Base-by-base conservation (phyloP, 1,140 invertebrate species). In the Triops longicaudatus region DNA sequence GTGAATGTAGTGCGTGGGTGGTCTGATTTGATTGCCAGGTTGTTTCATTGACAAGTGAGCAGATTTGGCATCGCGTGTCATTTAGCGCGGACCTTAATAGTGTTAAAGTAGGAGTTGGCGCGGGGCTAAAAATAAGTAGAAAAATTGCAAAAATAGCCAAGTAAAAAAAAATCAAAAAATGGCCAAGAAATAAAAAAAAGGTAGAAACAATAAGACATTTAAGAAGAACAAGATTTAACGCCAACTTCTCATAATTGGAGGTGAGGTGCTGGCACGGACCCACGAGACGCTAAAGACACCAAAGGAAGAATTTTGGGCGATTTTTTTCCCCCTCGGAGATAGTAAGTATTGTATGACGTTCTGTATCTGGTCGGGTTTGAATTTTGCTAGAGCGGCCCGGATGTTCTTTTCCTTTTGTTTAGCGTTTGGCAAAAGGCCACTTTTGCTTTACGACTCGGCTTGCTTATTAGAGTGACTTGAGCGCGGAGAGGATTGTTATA, bases 31-130 rank as follows among this genome's bases (percentile, higher is more conserved):
- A 63, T 63, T 63, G 50, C 14, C 17, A 63, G 22, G 50, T 6
- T 22, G 14, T 17, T 63, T 22, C 22, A 63, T 63, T 22, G 50
- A 22, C 50, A 22, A 63, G 50, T 63, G 50, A 9, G 50, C 50
- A 63, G 10, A 63, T 63, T 63, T 63, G 50, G 50, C 50, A 63
- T 63, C 22, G 50, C 50, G 50, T 63, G 50, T 63, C 50, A 22
- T 63, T 63, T 63, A 63, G 50, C n/a, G 17, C 14, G 17, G 14
- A 22, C 50, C 50, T 5, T 1, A 63, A 4, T 9, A 63, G 50
- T 63, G 50, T 63, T n/a, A 63, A 37, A 37, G 7, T 4, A 7
- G 31, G 31, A n/a, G n/a, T n/a, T n/a, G n/a, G n/a, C n/a, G n/a
- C n/a, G 50, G 22, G 7, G 50, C 17, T 63, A 63, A 22, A 14